Evolutionary conservation across 2,113 vertebrate species (phyloP), one percentile per base, ranked within the genome.

Genomic region (Zosterops japonicus): DNA sequence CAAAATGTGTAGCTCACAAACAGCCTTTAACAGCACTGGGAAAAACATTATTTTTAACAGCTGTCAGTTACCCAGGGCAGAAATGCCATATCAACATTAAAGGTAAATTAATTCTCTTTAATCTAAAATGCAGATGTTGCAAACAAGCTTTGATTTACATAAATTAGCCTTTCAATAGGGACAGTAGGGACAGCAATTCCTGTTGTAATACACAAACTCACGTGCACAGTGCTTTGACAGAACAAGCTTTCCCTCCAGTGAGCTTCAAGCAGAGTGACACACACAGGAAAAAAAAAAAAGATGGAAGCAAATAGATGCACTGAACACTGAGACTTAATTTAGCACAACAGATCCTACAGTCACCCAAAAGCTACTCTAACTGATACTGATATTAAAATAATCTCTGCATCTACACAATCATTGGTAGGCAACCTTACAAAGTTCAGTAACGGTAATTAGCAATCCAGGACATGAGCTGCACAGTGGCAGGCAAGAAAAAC

Each of bases 141-240:
- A 94, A 88, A 80, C 50, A 83, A 74, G 36, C n/a, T 80, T 64
- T 46, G 78, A 53, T 87, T 91, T 93, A 50, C 71, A 55, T 31
- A 49, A 31, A 89, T 49, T 20, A 69, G 49, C 21, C 31, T 72
- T 79, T 3, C 0, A 0, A 63, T 33, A 85, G 56, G 42, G 53
- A 61, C 53, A 46, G 76, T 8, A 71, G 63, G 68, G 53, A 83
- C 65, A 52, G 44, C 50, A 65, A 23, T 56, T 90, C 47, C 70
- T 82, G 52, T 12, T 56, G 41, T 15, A 90, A 80, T 19, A 59
- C 49, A 46, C 53, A 57, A 47, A 55, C 15, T 53, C 55, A 69
- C 0, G 0, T 8, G 12, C 24, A 18, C 0, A 79, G 44, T 8
- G 9, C 44, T 82, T 33, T 47, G 49, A 36, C 10, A 83, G 33